A percentile compares a stretch with the other conserved stretches of the same genome.
Conservation (phyloP, 2,113 vertebrate species). For the Pomatorhinus ruficollis region DNA sequence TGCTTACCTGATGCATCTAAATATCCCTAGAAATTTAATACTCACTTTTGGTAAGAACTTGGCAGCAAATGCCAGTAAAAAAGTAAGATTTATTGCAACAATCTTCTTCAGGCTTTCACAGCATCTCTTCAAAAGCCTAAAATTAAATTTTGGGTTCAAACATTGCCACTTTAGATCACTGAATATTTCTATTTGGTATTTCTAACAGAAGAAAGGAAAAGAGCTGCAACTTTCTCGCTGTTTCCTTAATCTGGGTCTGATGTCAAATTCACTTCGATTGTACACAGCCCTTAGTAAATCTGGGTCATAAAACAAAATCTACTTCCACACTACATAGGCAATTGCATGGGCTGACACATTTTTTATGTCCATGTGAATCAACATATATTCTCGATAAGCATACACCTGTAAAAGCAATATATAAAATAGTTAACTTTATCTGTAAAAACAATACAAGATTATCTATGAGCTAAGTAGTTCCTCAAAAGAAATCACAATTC, state of each 20-base stretch:
- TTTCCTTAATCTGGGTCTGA: background rate
- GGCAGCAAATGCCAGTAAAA: background rate
- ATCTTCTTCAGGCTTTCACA: background rate
- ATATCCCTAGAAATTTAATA: background rate
- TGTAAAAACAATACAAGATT: background rate
- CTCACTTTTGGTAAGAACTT: background rate
- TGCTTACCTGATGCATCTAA: background rate
- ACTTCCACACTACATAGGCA: background rate
- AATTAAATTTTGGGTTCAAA: background rate
- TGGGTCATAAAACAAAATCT: background rate
- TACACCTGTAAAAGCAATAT: background rate
- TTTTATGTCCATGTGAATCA: background rate
- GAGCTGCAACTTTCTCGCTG: background rate
- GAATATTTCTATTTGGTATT: background rate
- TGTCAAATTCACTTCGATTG: background rate
- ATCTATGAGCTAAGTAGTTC: background rate
- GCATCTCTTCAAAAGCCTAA: background rate
- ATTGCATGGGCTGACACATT: background rate
- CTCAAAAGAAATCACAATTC: background rate
- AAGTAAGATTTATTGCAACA: background rate
- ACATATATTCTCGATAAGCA: background rate
- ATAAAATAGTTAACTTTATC: background rate
- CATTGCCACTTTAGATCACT: background rate
- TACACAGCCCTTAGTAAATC: background rate
- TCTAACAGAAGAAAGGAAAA: background rate